Evolutionary conservation across 2,888 invertebrate genomes (phyloP), one percentile per base, ranked within the genome.

Genomic region (Beris morrisii): DNA sequence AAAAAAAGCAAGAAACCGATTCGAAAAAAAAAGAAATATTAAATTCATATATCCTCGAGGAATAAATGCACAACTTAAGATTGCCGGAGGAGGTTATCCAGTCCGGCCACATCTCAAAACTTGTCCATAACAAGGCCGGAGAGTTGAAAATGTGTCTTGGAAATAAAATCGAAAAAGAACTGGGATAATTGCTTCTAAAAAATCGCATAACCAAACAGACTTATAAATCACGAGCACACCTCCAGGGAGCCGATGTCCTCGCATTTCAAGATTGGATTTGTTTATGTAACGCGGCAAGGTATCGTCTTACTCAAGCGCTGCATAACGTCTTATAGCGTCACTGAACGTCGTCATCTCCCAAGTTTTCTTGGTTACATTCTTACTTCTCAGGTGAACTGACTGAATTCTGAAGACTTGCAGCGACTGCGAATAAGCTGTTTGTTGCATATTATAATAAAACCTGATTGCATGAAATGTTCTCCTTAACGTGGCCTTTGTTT

Each of bases 171-270:
- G 7, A 13, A 66, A 59, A 59, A 46, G 54, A 54, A 38, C 9
- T 7, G 38, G 38, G 69, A 67, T 69, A 67, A 69, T 69, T 69
- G 67, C 69, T 64, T 67, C 58, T 66, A 63, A 66, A 68, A 69
- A 69, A 69, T 69, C 67, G 57, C 65, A 67, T 64, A 67, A 67
- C 64, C 67, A 67, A 69, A 69, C 67, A 69, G 66, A 65, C 67
- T 65, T 69, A 69, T 69, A 69, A 69, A 69, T 69, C 69, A 69
- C 67, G 65, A 69, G 45, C 61, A 67, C 67, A 65, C 69, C 69
- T 66, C 54, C 57, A 63, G 69, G 67, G 64, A 64, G 58, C 53
- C 65, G 57, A 67, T 67, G 67, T 69, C 67, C 69, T 69, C 65
- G 66, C 67, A 65, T 59, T 67, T 65, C 67, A 65, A 67, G 69